Evolutionary conservation across 1,140 invertebrate species (phyloP).

Genomic region (Pogonomyrmex barbatus): DNA sequence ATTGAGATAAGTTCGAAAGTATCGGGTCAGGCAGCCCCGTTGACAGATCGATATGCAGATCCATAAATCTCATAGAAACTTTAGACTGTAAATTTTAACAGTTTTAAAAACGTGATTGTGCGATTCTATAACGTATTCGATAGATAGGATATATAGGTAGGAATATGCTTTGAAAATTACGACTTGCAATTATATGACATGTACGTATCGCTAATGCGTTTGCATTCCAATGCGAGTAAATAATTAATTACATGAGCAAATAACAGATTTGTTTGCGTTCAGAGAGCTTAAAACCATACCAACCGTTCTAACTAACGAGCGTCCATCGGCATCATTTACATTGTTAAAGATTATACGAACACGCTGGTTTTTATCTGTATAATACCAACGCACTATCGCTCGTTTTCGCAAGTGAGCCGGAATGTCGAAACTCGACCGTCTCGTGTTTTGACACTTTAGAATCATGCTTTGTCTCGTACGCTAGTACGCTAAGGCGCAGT

Average conservation of each 20-base stretch:
- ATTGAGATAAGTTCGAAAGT: constrained; percentile 14
- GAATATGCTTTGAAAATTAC: not conserved
- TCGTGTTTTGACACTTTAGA: constrained; percentile 77
- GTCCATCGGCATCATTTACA: constrained; percentile 59
- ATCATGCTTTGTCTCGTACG: constrained; percentile 74
- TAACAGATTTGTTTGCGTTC: constrained; percentile 3
- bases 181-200: not conserved
- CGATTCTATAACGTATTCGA: not conserved
- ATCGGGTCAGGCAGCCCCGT: not conserved
- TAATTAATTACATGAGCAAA: constrained; percentile 16
- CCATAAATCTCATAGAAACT: constrained; percentile 8
- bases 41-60: not conserved
- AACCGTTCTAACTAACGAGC: not conserved
- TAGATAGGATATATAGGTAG: no score
- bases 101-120: not conserved
- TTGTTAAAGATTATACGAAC: constrained; percentile 65
- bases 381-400: constrained; percentile 18
- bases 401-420: constrained; percentile 47
- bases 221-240: not conserved
- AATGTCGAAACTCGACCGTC: constrained; percentile 38
- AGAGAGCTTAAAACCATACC: not conserved
- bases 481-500: constrained; percentile 49
- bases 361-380: constrained; percentile 46
- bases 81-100: not conserved
- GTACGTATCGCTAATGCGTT: not conserved